Conservation (phyloP, 2,797 vertebrate genomes). For the Squalus acanthias region DNA sequence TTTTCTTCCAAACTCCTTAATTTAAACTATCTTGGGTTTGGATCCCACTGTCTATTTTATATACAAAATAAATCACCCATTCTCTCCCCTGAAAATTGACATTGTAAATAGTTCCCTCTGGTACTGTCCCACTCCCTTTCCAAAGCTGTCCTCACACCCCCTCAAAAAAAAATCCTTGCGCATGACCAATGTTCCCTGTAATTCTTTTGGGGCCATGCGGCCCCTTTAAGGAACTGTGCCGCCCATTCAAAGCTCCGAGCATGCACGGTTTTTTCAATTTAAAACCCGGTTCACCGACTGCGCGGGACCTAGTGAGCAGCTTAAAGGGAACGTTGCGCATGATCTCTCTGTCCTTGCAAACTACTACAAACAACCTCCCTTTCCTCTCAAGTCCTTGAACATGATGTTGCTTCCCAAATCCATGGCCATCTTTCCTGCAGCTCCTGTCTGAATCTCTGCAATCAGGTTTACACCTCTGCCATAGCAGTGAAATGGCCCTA, state of each 20-base stretch:
- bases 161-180: neutral
- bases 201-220: too few species aligned
- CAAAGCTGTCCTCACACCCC: neutral
- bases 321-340: neutral
- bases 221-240: too few species aligned
- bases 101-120: neutral
- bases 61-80: neutral
- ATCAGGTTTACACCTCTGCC: neutral
- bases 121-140: neutral
- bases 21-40: neutral
- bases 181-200: too few species aligned
- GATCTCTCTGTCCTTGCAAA: neutral
- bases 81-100: neutral
- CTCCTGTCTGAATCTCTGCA: too few species aligned
- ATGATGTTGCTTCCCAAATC: neutral
- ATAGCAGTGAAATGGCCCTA: neutral
- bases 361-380: neutral
- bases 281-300: too few species aligned
- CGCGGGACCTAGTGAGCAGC: too few species aligned
- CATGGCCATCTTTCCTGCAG: neutral
- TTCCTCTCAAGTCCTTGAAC: neutral
- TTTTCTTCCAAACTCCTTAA: neutral
- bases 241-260: too few species aligned
- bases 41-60: neutral
- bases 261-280: too few species aligned